Evolutionary conservation across 2,888 invertebrate species (phyloP).

Genomic region (Ormyrus labotus): DNA sequence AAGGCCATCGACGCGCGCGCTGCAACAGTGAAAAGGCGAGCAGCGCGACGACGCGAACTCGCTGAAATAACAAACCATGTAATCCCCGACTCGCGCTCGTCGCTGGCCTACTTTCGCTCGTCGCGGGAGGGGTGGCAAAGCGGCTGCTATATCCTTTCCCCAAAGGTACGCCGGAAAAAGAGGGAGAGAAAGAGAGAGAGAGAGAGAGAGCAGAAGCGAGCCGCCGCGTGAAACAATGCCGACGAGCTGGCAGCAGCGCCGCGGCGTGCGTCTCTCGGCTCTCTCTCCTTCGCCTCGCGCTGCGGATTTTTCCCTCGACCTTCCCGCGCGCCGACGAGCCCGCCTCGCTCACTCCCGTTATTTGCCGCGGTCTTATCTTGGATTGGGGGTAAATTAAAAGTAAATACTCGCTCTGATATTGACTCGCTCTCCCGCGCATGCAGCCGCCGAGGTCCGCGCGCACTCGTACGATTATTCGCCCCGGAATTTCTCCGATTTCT

Average conservation of each 20-base stretch:
- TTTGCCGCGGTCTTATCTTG: slow-evolving; percentile 29
- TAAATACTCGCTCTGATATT: slow-evolving; percentile 19
- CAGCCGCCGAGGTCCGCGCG: too few relatives aligned
- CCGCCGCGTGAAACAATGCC: slow-evolving; percentile 6
- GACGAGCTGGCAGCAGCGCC: slow-evolving; percentile 6
- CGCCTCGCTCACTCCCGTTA: slow-evolving; percentile 20
- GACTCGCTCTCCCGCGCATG: too few relatives aligned
- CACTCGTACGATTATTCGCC: background rate
- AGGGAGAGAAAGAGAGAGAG: too few relatives aligned
- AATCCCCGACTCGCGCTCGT: background rate
- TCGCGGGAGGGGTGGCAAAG: slow-evolving; percentile 26
- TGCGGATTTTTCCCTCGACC: slow-evolving; percentile 21
- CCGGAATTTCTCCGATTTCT: slow-evolving; percentile 16
- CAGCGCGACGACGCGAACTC: slow-evolving; percentile 4
- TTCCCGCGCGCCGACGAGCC: background rate
- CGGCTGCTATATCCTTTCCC: slow-evolving; percentile 39
- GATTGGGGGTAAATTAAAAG: slow-evolving; percentile 52
- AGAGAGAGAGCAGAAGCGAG: background rate
- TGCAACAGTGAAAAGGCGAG: background rate
- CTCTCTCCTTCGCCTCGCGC: background rate
- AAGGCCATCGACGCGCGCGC: background rate
- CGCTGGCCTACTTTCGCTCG: slow-evolving; percentile 40
- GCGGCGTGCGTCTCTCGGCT: background rate
- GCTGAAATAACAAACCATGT: slow-evolving; percentile 46
- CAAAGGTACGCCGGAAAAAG: background rate